Percentiles rank a stretch among this genome's conserved stretches.
These are phyloP conservation scores for Caranx melampygus DNA, from an alignment of 2,113 vertebrate species.

Conservation along the genomic window DNA sequence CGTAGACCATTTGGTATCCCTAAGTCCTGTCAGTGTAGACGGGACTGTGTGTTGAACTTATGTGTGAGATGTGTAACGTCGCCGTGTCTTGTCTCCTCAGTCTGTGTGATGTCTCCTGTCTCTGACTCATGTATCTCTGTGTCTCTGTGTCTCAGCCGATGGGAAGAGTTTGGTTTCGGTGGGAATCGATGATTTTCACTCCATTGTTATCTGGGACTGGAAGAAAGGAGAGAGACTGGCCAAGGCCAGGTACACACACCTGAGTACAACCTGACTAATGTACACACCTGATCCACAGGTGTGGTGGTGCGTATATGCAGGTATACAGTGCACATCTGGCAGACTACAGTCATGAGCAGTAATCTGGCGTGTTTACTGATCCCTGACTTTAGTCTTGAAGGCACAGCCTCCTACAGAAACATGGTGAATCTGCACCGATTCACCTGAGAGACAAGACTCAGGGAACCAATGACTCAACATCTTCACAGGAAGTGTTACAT, in stretches of 20 bases:
- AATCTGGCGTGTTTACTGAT: not conserved
- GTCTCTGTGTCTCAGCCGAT: constrained; percentile 83
- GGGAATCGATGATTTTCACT: constrained; percentile 94
- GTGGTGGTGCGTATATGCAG: not conserved
- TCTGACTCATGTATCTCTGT: not conserved
- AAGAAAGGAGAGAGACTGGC: constrained; percentile 96
- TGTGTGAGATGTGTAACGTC: not conserved
- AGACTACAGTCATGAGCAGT: not conserved
- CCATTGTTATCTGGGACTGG: constrained; percentile 98
- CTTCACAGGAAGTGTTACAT: too few species aligned
- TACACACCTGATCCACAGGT: not conserved
- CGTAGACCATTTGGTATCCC: not conserved
- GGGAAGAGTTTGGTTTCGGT: constrained; percentile 95
- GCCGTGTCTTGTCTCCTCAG: not conserved
- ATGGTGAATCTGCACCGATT: too few species aligned
- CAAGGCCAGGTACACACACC: constrained; percentile 87
- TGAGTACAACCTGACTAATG: constrained; percentile 1
- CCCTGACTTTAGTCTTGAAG: not conserved
- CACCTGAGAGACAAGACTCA: too few species aligned
- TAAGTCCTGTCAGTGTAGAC: not conserved
- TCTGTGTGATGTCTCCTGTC: constrained; percentile 1
- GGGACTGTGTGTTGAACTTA: not conserved
- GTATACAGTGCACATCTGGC: not conserved
- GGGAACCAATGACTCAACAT: too few species aligned
- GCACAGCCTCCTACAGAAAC: too few species aligned